phyloP scores from a whole-genome alignment of 2,113 vertebrate genomes.

The Muscicapa adusta region DNA sequence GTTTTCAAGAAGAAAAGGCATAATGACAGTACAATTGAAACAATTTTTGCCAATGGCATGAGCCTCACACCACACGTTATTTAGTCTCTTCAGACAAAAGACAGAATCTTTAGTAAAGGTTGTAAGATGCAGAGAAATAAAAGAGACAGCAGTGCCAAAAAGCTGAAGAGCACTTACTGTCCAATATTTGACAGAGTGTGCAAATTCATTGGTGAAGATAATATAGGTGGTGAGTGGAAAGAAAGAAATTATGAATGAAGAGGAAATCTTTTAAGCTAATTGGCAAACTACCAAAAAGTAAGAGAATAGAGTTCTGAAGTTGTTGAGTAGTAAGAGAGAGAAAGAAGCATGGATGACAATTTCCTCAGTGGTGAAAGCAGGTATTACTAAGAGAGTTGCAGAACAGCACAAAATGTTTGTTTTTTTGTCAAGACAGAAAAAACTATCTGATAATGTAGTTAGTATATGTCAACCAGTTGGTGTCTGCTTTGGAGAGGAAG shows the following conservation, averaged over 20 bases:
- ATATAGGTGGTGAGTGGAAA: neutral
- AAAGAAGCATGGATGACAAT: neutral
- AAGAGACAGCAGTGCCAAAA: neutral
- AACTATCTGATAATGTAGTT: neutral
- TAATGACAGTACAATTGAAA: neutral
- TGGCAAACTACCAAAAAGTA: neutral
- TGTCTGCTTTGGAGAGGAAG: neutral
- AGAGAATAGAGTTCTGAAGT: neutral
- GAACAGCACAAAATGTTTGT: neutral
- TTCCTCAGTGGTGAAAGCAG: neutral
- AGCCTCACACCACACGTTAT: neutral
- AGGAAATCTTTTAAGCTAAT: neutral
- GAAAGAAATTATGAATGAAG: neutral
- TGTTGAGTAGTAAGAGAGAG: neutral
- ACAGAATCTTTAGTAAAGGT: neutral
- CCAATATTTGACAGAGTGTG: neutral
- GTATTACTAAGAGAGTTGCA: neutral
- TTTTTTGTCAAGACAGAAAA: fast-evolving
- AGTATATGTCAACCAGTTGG: neutral
- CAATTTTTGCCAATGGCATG: neutral
- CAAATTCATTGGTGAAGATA: neutral
- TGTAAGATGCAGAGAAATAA: neutral
- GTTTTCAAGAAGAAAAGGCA: neutral
- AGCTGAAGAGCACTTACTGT: neutral
- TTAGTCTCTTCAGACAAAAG: neutral